Percentiles rank a stretch among this genome's conserved stretches.
Evolutionary conservation across 2,888 invertebrate species (phyloP).

Genomic region (Pyrgus malvae): DNA sequence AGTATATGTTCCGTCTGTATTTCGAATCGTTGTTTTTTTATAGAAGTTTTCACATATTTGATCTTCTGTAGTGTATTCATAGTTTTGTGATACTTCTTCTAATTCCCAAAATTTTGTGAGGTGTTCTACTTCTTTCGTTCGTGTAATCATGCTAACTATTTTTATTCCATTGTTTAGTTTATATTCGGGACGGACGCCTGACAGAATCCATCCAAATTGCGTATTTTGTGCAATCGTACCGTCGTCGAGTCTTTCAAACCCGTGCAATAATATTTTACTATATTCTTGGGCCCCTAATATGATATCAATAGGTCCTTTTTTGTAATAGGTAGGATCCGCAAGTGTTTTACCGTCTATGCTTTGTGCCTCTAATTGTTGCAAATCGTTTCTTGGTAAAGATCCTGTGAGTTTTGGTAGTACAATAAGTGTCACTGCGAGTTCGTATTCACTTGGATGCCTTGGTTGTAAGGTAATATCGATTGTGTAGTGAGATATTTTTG

Average conservation of each 20-base stretch:
- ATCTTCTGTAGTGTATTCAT: neutral
- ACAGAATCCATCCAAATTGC: neutral
- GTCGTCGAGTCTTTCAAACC: neutral
- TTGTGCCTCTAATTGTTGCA: no score
- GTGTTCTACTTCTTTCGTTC: no score
- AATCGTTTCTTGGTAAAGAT: no score
- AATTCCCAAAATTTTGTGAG: neutral
- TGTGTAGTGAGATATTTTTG: no score
- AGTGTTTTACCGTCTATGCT: no score
- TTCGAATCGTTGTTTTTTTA: neutral
- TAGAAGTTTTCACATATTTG: neutral
- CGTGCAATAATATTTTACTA: neutral
- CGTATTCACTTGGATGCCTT: no score
- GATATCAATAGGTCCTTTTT: neutral
- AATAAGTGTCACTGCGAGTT: no score
- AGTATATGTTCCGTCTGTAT: neutral
- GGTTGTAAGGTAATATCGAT: no score
- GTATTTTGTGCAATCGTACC: neutral
- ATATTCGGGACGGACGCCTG: no score
- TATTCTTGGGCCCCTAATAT: neutral
- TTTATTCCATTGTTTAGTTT: neutral
- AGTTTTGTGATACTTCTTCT: neutral
- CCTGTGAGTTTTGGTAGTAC: no score
- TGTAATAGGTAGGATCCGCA: neutral
- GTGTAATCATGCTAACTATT: neutral